Percentiles rank a stretch among this genome's conserved stretches.
Evolutionary conservation across 2,797 vertebrate species (phyloP).

Genomic region (Melanotaenia parkinsoni): DNA sequence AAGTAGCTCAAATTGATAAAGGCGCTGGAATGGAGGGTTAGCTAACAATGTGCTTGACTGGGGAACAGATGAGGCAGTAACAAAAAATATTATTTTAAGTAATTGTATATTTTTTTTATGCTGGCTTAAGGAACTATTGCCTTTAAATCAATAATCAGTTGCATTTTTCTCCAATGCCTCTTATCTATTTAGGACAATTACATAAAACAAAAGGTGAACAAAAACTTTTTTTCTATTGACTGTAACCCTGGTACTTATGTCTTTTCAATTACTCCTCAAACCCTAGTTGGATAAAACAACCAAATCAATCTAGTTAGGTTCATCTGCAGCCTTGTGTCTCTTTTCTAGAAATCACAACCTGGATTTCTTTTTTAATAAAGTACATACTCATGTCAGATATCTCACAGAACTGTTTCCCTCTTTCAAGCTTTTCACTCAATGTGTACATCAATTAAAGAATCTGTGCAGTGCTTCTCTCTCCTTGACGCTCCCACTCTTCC

Average conservation of each 20-base stretch:
- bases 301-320: too few species aligned
- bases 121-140: background rate
- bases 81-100: background rate
- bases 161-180: background rate
- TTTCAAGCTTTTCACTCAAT: conserved; percentile 19
- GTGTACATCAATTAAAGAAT: conserved; percentile 56
- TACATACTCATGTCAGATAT: conserved; percentile 2
- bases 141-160: background rate
- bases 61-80: background rate
- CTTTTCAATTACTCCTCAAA: too few species aligned
- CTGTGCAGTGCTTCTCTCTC: conserved; percentile 58
- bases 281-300: too few species aligned
- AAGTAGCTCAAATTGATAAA: too few species aligned
- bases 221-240: background rate
- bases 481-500: conserved; percentile 70
- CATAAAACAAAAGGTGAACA: background rate
- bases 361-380: background rate
- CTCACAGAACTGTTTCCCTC: conserved; percentile 20
- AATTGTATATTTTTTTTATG: background rate
- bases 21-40: too few species aligned
- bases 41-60: background rate
- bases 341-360: background rate
- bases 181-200: background rate
- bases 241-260: too few species aligned
- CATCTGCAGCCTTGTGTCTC: too few species aligned